Conservation (phyloP, 2,113 vertebrate species). For the Phrynosoma platyrhinos region DNA sequence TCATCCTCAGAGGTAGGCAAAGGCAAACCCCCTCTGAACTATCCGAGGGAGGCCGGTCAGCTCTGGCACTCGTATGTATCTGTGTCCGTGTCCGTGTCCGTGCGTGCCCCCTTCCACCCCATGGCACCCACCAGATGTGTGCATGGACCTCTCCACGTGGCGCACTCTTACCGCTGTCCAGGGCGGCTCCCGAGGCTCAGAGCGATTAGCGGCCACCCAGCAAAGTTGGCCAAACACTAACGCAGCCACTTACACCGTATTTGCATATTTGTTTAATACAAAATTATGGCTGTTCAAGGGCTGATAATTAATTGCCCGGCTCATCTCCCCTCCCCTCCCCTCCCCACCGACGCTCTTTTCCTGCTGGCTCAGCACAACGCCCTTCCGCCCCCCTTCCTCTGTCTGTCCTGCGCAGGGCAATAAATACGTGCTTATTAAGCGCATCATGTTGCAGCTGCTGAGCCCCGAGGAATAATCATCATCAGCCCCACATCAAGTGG, state of each 20-base stretch:
- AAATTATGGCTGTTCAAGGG: constrained; percentile 73
- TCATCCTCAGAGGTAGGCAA: too few species aligned
- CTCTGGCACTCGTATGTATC: too few species aligned
- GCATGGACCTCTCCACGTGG: too few species aligned
- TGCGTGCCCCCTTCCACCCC: not conserved
- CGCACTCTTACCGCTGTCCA: not conserved
- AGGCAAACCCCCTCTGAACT: too few species aligned
- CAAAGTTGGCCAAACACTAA: constrained; percentile 26
- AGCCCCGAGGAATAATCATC: constrained; percentile 54
- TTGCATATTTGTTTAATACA: constrained; percentile 81
- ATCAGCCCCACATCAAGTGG: constrained; percentile 61
- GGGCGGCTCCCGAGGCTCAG: not conserved
- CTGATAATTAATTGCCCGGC: constrained; percentile 74
- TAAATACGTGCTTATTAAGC: constrained; percentile 74
- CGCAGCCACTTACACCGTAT: constrained; percentile 47
- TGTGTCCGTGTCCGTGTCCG: too few species aligned
- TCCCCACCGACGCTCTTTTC: constrained; percentile 61
- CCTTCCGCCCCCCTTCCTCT: not conserved
- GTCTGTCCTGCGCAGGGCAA: constrained; percentile 31
- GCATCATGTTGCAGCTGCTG: constrained; percentile 52
- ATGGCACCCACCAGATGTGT: too few species aligned
- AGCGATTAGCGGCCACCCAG: constrained; percentile 12
- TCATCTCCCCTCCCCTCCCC: constrained; percentile 63
- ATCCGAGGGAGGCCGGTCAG: too few species aligned
- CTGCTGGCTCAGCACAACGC: constrained; percentile 68